These are phyloP conservation scores for Serranus cabrilla DNA, from an alignment of 2,797 vertebrate genomes.

Conservation along the genomic window DNA sequence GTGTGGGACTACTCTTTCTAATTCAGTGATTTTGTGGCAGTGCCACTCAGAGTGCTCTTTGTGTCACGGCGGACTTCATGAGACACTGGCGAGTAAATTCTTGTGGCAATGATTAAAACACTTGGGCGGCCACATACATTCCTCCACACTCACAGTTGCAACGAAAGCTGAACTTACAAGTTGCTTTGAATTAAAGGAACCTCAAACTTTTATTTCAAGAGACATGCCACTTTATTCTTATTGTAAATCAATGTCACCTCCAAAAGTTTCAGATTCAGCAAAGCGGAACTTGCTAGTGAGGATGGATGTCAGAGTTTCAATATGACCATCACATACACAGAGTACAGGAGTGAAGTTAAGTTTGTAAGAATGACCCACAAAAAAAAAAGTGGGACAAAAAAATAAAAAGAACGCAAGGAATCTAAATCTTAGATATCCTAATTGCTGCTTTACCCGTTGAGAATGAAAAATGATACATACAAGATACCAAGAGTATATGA, in stretches of 20 bases:
- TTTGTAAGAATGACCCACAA: slow-evolving; percentile 7
- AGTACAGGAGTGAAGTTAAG: background rate
- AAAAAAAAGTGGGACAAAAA: background rate
- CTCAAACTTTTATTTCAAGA: slow-evolving; percentile 5
- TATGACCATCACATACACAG: slow-evolving; percentile 6
- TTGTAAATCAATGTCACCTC: background rate
- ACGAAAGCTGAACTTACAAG: slow-evolving; percentile 1
- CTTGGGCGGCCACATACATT: slow-evolving; percentile 28
- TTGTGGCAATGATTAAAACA: slow-evolving; percentile 63
- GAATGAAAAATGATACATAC: slow-evolving; percentile 21
- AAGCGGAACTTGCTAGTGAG: slow-evolving; percentile 1
- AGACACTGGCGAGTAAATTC: slow-evolving; percentile 61
- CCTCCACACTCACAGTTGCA: slow-evolving; percentile 3
- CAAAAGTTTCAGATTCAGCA: background rate
- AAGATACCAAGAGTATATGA: slow-evolving; percentile 1
- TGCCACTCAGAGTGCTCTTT: slow-evolving; percentile 43
- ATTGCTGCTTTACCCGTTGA: background rate
- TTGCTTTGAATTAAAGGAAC: slow-evolving; percentile 20
- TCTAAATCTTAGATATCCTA: slow-evolving; percentile 8
- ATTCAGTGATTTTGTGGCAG: slow-evolving; percentile 70
- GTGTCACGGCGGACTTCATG: slow-evolving; percentile 58
- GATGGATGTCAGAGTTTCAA: slow-evolving; percentile 7
- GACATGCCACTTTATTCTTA: slow-evolving; percentile 1
- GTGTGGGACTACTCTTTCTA: slow-evolving; percentile 64
- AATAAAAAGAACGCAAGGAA: background rate